Conservation (phyloP, 2,113 vertebrate genomes). For the Leptocoma aspasia region DNA sequence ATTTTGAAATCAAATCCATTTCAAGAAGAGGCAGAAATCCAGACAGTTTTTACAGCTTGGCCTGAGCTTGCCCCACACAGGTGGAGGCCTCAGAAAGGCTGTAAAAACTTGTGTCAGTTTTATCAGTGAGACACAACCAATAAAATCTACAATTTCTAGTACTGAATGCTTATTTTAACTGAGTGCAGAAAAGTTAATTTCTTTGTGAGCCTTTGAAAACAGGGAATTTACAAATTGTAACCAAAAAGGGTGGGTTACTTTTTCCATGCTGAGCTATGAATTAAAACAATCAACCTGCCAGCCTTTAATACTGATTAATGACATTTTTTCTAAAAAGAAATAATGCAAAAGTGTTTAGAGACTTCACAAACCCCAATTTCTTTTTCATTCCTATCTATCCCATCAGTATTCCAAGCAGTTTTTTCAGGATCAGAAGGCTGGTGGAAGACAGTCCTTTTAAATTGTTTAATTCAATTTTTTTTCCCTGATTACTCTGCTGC, state of each 20-base stretch:
- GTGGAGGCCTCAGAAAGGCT: not conserved
- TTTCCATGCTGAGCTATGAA: not conserved
- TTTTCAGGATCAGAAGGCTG: not conserved
- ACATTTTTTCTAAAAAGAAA: not conserved
- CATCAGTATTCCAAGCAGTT: not conserved
- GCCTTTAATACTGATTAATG: not conserved
- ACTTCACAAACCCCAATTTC: not conserved
- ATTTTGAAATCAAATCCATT: not conserved
- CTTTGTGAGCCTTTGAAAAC: not conserved
- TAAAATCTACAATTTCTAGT: not conserved
- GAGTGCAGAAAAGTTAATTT: not conserved
- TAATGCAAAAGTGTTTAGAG: not conserved
- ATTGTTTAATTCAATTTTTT: not conserved
- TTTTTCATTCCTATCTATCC: not conserved
- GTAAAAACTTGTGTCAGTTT: not conserved
- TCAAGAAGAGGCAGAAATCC: not conserved
- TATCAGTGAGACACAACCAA: not conserved
- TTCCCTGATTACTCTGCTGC: not conserved
- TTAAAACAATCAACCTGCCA: not conserved
- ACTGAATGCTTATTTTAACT: not conserved
- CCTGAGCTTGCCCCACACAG: not conserved
- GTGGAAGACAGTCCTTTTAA: not conserved
- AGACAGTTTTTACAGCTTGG: not conserved
- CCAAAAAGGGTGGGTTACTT: not conserved
- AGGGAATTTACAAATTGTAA: not conserved